A percentile compares a stretch with the other conserved stretches of the same genome.
These are phyloP conservation scores for Cinara cedri DNA, from an alignment of 2,888 invertebrate genomes.

Conservation along the genomic window DNA sequence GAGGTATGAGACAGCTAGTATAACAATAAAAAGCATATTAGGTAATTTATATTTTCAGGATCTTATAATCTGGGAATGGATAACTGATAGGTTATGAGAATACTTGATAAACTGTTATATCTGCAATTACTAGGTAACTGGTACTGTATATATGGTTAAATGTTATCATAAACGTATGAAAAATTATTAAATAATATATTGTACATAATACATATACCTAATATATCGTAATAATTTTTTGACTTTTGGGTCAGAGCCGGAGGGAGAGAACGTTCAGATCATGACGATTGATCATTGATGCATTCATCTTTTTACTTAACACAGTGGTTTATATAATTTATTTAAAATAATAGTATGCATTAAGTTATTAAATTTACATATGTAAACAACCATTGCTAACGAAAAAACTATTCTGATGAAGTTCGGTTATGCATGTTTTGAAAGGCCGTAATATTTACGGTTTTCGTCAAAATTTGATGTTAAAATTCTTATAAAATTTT, in stretches of 20 bases:
- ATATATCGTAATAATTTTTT: neutral
- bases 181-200: neutral
- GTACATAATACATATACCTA: neutral
- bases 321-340: neutral
- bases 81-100: too few species aligned
- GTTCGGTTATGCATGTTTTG: too few species aligned
- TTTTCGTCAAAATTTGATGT: too few species aligned
- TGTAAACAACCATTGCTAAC: neutral
- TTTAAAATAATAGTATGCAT: neutral
- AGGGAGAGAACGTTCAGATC: slow-evolving; percentile 21
- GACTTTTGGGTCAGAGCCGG: slow-evolving; percentile 12
- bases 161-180: neutral
- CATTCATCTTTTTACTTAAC: neutral
- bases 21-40: too few species aligned
- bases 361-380: too few species aligned
- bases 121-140: too few species aligned
- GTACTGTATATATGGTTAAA: too few species aligned
- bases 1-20: too few species aligned
- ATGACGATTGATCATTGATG: slow-evolving; percentile 7
- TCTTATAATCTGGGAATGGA: too few species aligned
- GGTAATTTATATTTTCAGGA: too few species aligned
- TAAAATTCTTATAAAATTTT: neutral
- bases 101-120: too few species aligned
- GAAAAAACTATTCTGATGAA: neutral
- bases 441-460: too few species aligned